Evolutionary conservation across 2,113 vertebrate species (phyloP), one percentile per base, ranked within the genome.

Genomic region (Raja brachyura): DNA sequence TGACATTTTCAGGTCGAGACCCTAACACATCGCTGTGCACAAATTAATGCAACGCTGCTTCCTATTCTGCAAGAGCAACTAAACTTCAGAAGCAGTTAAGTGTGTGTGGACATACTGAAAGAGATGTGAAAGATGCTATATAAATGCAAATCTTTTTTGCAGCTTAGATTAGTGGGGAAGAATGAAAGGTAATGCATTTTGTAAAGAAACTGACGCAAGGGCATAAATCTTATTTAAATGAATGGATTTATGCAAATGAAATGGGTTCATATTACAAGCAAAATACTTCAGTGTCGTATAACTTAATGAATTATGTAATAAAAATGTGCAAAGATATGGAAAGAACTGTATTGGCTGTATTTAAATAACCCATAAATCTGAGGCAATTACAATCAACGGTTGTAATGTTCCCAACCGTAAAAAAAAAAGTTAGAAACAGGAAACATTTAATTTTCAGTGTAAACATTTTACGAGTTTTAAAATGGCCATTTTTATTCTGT

Each of bases 241-340:
- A 88, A 66, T 88, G 83, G 83, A 88, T 88, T 88, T 88, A 88
- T 66, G 59, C 59, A 88, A 88, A 88, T 88, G 59, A 88, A 88
- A 86, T 61, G 81, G 81, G 81, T 86, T 86, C 81, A 61, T 31
- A 88, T 66, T 88, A 83, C 83, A 88, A 88, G 31, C 13, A 63
- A 63, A 88, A 88, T 88, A 66, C 83, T 88, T 88, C 59, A 88
- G 74, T 63, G 83, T 63, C 83, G 31, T 88, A 66, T 88, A 88
- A 88, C 59, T 33, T 66, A 92, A 92, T 70, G 18, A 73, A 92
- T 92, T 73, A 92, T 92, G 68, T 92, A 73, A 92, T 54, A 73
- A 92, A 31, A 73, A 25, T 73, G 20, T 54, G 66, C 66, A 54
- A 28, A 56, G 81, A 92, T 73, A 73, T 73, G 66, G 22, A 54